phyloP scores from a whole-genome alignment of 2,797 vertebrate species.

The Cyclopterus lumpus region DNA sequence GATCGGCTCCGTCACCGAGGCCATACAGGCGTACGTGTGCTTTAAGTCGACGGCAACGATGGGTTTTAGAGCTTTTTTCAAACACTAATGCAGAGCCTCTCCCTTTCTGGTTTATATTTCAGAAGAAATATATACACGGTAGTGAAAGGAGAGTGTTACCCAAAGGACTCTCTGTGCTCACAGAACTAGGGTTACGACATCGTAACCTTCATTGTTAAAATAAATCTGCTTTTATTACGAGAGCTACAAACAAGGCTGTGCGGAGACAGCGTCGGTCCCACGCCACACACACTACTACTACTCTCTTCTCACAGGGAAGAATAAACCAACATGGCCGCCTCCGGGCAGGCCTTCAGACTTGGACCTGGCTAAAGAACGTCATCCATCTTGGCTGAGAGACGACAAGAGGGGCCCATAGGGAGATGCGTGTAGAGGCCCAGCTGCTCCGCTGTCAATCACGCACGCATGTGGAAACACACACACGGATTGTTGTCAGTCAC shows the following conservation, averaged over 20 bases:
- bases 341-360: neutral
- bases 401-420: constrained; percentile 2
- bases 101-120: neutral
- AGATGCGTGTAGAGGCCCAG: neutral
- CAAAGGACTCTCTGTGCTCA: too few species aligned
- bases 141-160: too few species aligned
- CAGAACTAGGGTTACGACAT: too few species aligned
- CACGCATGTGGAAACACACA: constrained; percentile 18
- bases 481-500: constrained; percentile 24
- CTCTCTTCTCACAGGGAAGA: neutral
- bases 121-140: neutral
- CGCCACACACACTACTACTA: neutral
- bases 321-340: constrained; percentile 12
- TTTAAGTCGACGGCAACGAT: neutral
- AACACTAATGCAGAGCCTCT: too few species aligned
- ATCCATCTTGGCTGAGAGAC: constrained; percentile 1
- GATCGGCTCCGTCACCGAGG: constrained; percentile 92
- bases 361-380: neutral
- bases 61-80: neutral
- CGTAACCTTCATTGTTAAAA: neutral
- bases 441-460: constrained; percentile 13
- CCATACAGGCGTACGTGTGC: constrained; percentile 89
- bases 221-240: neutral
- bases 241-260: neutral
- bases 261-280: neutral